A percentile compares a stretch with the other conserved stretches of the same genome.
phyloP scores from a whole-genome alignment of 2,888 invertebrate genomes.

The Scotopteryx bipunctaria region DNA sequence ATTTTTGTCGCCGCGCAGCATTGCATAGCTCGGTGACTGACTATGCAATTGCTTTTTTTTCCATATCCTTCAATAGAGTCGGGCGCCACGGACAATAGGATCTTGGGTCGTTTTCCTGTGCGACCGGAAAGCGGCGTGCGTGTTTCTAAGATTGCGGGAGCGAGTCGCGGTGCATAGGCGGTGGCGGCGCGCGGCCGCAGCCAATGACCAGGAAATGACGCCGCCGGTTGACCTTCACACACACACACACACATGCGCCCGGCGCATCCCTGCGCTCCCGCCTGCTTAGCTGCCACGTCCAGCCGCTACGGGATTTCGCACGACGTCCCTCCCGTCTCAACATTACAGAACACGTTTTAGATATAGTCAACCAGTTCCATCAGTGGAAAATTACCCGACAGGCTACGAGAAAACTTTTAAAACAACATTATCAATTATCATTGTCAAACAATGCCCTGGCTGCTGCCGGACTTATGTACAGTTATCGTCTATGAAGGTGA shows the following conservation, averaged over 20 bases:
- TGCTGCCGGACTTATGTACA: conserved; percentile 39
- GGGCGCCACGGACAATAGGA: conserved; percentile 52
- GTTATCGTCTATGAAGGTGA: conserved; percentile 60
- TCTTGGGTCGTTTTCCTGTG: conserved; percentile 64
- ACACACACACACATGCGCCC: conserved; percentile 47
- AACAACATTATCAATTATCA: conserved; percentile 42
- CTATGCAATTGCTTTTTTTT: conserved; percentile 39
- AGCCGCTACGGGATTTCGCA: conserved; percentile 40
- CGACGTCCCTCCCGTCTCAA: background rate
- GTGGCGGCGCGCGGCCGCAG: conserved; percentile 57
- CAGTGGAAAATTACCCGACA: conserved; percentile 22
- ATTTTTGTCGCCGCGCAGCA: conserved; percentile 36
- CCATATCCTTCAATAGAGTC: conserved; percentile 53
- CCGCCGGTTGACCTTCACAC: conserved; percentile 78
- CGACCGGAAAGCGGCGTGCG: conserved; percentile 70
- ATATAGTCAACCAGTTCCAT: background rate
- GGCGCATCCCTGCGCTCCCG: conserved; percentile 51
- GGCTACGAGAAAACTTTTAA: conserved; percentile 23
- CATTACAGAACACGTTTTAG: background rate
- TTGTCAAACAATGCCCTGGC: conserved; percentile 31
- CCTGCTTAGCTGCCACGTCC: conserved; percentile 27
- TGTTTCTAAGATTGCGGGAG: conserved; percentile 57
- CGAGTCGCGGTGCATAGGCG: conserved; percentile 41
- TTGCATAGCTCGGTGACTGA: conserved; percentile 28
- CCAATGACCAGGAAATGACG: conserved; percentile 83